Base-by-base conservation (phyloP, 2,113 vertebrate species). In the Tringa solitaria region DNA sequence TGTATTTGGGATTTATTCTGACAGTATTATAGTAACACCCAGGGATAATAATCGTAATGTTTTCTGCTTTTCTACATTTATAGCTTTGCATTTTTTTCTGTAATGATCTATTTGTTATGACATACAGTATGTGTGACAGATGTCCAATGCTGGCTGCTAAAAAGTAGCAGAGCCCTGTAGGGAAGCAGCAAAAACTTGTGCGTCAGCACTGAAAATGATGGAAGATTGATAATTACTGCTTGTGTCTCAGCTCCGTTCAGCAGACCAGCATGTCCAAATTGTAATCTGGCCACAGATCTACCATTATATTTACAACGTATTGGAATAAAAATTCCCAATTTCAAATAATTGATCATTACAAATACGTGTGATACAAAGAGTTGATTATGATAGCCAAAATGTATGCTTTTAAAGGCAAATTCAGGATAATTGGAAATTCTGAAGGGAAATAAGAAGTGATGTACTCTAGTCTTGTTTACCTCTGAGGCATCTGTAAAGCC, bases 101-200 rank as follows among this genome's bases (percentile, higher is more conserved):
- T 96, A 96, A 97, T 97, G 97, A 95, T 95, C 80, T 93, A 96
- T 96, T 97, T 97, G 97, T 96, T 97, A 96, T 97, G 96, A 97
- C 97, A 97, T 95, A 94, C 97, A 98, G 93, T 95, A 95, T 97
- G 97, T 91, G 94, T 97, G 97, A 97, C 97, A 97, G 97, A 97
- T 97, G 97, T 97, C 97, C 96, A 95, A 93, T 95, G 97, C 94
- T 97, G 96, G 96, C 97, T 91, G 76, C 91, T 95, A 95, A 96
- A 97, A 97, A 89, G 93, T 92, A 97, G 64, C 72, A 91, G 90
- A 86, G 68, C 90, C 88, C 94, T 96, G 73, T 93, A 97, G 93
- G 95, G 96, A 95, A 89, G 91, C 94, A 87, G 93, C 75, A 95
- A 92, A 95, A 97, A 96, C 82, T 82, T 94, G 79, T 73, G 75